Conservation (phyloP, 2,888 invertebrate genomes). For the Spisula solida region DNA sequence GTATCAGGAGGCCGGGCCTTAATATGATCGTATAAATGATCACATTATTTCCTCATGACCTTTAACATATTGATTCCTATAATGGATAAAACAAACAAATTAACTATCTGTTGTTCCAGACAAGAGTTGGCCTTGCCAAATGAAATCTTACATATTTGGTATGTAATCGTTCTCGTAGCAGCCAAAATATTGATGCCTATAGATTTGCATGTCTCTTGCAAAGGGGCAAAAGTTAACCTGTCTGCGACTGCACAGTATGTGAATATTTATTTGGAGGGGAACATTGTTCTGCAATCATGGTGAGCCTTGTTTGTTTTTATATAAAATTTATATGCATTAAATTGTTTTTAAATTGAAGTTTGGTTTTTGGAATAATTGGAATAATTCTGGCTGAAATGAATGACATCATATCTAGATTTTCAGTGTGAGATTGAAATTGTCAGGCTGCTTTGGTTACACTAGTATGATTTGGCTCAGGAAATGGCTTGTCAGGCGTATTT, state of each 20-base stretch:
- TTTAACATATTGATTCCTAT: neutral
- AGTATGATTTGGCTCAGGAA: no score
- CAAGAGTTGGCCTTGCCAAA: slow-evolving; percentile 22
- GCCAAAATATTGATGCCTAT: slow-evolving; percentile 38
- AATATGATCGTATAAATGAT: no score
- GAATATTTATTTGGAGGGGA: neutral
- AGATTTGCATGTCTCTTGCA: slow-evolving; percentile 8
- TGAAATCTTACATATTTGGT: slow-evolving; percentile 30
- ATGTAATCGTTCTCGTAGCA: slow-evolving; percentile 13
- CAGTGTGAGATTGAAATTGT: no score
- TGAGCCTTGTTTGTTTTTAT: slow-evolving; percentile 3
- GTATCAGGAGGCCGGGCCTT: no score
- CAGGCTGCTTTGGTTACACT: no score
- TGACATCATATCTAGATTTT: no score
- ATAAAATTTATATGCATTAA: neutral
- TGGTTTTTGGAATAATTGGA: no score
- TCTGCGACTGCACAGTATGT: slow-evolving; percentile 11
- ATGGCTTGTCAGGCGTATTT: no score
- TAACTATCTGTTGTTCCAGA: slow-evolving; percentile 19
- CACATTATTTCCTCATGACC: neutral
- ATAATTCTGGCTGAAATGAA: no score
- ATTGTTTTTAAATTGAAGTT: no score
- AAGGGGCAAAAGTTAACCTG: neutral
- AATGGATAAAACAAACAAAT: slow-evolving; percentile 32
- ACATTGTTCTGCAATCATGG: neutral